phyloP scores from a whole-genome alignment of 2,113 vertebrate genomes.

The Campylomormyrus tamandua region DNA sequence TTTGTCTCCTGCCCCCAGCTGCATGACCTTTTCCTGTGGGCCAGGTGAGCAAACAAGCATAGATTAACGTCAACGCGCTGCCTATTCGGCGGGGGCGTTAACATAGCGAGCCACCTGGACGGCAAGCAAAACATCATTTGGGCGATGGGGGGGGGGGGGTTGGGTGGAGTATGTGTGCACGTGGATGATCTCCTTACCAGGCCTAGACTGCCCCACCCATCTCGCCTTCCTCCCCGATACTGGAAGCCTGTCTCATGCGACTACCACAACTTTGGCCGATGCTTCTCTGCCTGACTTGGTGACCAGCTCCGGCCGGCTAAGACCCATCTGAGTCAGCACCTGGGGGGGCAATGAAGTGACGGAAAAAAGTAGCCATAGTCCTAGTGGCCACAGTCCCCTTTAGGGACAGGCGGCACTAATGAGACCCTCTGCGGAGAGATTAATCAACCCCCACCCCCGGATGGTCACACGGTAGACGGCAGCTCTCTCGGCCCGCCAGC shows the following conservation, averaged over 20 bases:
- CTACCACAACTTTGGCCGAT: neutral
- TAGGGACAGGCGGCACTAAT: neutral
- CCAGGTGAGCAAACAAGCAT: constrained; percentile 13
- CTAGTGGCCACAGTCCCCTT: neutral
- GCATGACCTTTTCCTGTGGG: neutral
- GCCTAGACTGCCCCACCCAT: neutral
- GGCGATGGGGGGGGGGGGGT: neutral
- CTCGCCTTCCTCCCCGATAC: neutral
- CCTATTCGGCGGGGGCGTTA: neutral
- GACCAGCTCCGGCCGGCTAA: neutral
- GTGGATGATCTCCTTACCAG: neutral
- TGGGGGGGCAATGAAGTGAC: neutral
- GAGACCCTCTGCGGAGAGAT: neutral
- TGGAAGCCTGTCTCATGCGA: neutral
- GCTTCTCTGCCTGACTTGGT: neutral
- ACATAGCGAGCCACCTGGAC: neutral
- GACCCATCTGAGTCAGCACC: neutral
- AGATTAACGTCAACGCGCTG: neutral
- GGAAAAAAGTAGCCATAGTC: neutral
- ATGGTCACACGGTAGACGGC: neutral
- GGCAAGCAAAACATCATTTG: neutral
- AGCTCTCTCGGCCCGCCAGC: neutral
- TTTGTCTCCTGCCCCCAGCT: too few species aligned
- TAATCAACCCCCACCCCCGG: neutral
- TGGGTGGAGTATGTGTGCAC: neutral